Base-by-base conservation (phyloP, 2,113 vertebrate genomes). In the Procavia capensis region DNA sequence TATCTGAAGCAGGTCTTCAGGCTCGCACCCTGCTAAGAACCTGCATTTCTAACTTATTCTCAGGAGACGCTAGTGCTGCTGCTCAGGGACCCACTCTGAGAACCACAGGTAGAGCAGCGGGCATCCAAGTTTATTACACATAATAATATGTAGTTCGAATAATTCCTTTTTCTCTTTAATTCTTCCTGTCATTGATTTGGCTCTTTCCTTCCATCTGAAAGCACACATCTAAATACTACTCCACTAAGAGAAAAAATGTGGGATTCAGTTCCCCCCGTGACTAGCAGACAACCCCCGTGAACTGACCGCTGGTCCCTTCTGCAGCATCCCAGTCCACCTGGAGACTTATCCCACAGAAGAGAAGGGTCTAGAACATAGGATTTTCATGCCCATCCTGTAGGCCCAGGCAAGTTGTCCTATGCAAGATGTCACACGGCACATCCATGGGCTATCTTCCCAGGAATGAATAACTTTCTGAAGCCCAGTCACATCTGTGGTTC, bases 391-490 rank as follows among this genome's bases (percentile, higher is more conserved):
- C 14, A 70, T 0, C 7, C 47, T 36, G 36, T 11, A 3, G 25
- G 3, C 7, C 6, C 13, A 57, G 36, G 1, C 11, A 36, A 10
- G 34, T 22, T 6, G 9, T 3, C 27, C 39, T 29, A 22, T 0
- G 4, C 50, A 19, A 31, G 80, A 20, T 1, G 13, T 25, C 75
- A 72, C 22, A 20, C 36, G 25, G 1, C 43, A 64, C 6, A 39
- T 64, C 11, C 75, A 61, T 63, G 9, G 74, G 39, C 36, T 17
- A 11, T 29, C 7, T 70, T 31, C 63, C 20, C 5, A 45, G 54
- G 39, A 50, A 9, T 9, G 16, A 6, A 43, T 36, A 7, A 31
- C 22, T 57, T 57, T 31, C 31, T 3, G 19, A 29, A 2, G 59
- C 7, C 22, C 45, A 29, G 4, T 2, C 39, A 10, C 75, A 22